Evolutionary conservation across 2,888 invertebrate genomes (phyloP).

Genomic region (Megaustenia siamemsis): DNA sequence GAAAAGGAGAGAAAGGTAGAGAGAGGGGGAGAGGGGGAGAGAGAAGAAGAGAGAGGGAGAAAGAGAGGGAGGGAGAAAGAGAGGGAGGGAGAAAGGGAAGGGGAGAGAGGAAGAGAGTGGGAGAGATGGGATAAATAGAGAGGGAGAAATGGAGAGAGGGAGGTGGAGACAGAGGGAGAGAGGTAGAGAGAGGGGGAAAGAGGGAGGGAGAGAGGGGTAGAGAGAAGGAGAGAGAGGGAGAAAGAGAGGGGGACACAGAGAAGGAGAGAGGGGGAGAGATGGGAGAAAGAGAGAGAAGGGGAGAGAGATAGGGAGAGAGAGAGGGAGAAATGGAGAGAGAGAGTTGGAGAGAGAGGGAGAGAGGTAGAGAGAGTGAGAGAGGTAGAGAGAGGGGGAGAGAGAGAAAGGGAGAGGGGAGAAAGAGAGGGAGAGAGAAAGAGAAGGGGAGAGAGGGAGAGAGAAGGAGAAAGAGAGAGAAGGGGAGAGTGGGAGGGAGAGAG

Average conservation of each 20-base stretch:
- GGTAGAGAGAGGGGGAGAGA: neutral
- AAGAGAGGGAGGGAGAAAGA: too few relatives aligned
- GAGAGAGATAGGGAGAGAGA: constrained; percentile 4
- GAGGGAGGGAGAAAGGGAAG: too few relatives aligned
- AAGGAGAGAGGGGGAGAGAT: constrained; percentile 3
- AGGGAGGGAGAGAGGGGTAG: neutral
- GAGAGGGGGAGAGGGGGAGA: neutral
- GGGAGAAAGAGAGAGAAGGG: neutral
- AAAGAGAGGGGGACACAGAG: neutral
- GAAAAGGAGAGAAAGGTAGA: too few relatives aligned
- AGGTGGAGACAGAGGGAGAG: neutral
- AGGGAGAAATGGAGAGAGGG: too few relatives aligned
- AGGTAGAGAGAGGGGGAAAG: neutral
- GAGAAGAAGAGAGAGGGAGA: too few relatives aligned
- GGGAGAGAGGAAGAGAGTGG: too few relatives aligned
- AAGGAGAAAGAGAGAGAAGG: neutral
- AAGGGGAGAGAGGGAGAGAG: neutral
- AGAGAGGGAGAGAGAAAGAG: neutral
- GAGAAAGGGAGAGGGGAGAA: neutral
- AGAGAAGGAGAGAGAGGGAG: neutral
- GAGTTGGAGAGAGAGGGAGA: neutral
- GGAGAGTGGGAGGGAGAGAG: neutral
- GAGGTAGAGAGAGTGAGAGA: neutral
- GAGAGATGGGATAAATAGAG: too few relatives aligned
- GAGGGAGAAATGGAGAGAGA: neutral